A percentile compares a stretch with the other conserved stretches of the same genome.
phyloP scores from a whole-genome alignment of 2,797 vertebrate species.

The Girardinus metallicus region DNA sequence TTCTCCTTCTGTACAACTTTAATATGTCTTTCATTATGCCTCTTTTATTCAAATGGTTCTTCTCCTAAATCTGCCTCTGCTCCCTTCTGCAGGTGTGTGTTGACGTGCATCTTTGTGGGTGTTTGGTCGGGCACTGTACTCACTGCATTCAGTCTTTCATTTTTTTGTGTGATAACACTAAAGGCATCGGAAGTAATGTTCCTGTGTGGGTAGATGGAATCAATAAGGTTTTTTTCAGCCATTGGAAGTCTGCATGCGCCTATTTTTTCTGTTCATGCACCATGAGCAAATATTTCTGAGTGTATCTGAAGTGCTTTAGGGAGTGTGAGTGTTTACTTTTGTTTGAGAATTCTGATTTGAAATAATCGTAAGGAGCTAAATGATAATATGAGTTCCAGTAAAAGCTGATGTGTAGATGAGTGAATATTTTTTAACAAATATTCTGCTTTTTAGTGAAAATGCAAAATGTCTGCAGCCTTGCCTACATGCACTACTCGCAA shows the following conservation, averaged over 20 bases:
- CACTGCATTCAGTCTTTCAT: constrained; percentile 21
- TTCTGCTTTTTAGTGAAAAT: neutral
- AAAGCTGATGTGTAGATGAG: constrained; percentile 28
- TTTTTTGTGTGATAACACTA: constrained; percentile 39
- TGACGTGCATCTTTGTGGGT: constrained; percentile 27
- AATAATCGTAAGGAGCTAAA: constrained; percentile 9
- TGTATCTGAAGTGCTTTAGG: neutral
- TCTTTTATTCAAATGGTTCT: neutral
- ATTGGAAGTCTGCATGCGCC: constrained; percentile 1
- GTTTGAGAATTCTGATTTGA: constrained; percentile 47
- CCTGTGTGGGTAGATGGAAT: constrained; percentile 43
- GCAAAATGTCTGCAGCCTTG: neutral
- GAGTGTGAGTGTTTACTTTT: constrained; percentile 8
- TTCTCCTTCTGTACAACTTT: neutral
- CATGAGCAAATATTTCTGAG: constrained; percentile 15
- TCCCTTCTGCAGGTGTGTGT: constrained; percentile 8
- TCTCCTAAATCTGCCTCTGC: constrained; percentile 16
- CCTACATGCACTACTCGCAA: neutral
- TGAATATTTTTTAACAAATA: neutral
- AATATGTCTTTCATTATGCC: neutral
- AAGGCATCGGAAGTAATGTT: constrained; percentile 25
- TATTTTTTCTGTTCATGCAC: constrained; percentile 7
- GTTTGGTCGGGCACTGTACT: constrained; percentile 17
- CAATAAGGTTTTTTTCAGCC: constrained; percentile 43
- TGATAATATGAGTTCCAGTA: constrained; percentile 24